Evolutionary conservation across 2,113 vertebrate species (phyloP), one percentile per base, ranked within the genome.

Genomic region (Cryptomyrus ogoouensis): DNA sequence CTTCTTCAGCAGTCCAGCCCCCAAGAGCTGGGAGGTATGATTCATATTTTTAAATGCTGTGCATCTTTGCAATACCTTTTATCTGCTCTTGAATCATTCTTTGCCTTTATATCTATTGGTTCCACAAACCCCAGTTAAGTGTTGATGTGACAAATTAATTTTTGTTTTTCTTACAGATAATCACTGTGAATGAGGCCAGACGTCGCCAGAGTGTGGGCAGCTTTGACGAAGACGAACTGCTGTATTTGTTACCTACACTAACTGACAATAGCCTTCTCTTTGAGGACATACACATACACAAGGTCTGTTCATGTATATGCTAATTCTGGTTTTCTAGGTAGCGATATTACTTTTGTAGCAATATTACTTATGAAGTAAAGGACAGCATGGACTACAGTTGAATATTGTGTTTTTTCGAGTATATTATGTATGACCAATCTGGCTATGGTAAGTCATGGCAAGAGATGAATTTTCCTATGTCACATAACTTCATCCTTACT

Each of bases 11-110:
- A 98, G 98, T 91, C 98, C 98, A 1, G 95, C 97, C 0, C 97
- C 98, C 50, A 97, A 99, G 93, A 99, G 97, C 94, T 99, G 98
- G 98, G 98, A 99, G 97, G 98, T 99, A 90, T 96, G 95, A 85
- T 21, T 42, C 21, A 21, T 44, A 88, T 62, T 56, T 21, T 15
- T 39, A 87, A 35, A 39, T 80, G 6, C 15, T 42, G 35, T 7
- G 35, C 74, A 80, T 42, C 15, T 80, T 70, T 31, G 62, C 27
- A 31, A 2, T 13, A 31, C 62, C 62, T 27, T 70, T 70, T 1
- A 70, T 31, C n/a, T 13, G 62, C 62, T 13, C n/a, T 66, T 66
- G 15, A 77, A 52, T 15, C 49, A 31, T 42, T 42, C 39, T 46
- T 46, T 84, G 7, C 44, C 44, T 21, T 24, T 9, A n/a, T 83